phyloP scores from a whole-genome alignment of 2,113 vertebrate genomes.

The Lepus americanus region DNA sequence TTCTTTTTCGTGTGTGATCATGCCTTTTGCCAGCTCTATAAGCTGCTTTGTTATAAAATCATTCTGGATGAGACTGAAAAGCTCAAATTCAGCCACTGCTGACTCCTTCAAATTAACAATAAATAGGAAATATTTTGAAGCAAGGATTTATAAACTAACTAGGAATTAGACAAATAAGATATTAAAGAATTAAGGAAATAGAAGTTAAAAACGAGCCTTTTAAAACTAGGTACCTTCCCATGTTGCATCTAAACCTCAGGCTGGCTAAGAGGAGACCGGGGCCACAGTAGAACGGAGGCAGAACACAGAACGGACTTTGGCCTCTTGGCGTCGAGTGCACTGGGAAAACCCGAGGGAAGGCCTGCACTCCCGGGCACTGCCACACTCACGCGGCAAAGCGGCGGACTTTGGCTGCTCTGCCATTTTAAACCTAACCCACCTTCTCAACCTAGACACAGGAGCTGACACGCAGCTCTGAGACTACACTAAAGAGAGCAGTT shows the following conservation, averaged over 20 bases:
- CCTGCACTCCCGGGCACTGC: not conserved
- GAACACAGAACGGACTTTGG: not conserved
- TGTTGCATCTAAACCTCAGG: not conserved
- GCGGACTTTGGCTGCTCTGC: not conserved
- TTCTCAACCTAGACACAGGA: not conserved
- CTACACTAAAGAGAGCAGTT: not conserved
- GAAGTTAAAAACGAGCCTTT: conserved; percentile 1
- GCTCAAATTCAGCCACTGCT: not conserved
- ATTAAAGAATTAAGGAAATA: not conserved
- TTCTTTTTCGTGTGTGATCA: not conserved
- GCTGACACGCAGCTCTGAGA: not conserved
- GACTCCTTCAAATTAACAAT: not conserved
- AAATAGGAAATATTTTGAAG: conserved; percentile 46
- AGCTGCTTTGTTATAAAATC: not conserved
- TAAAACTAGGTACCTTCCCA: not conserved
- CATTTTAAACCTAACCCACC: not conserved
- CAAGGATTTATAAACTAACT: not conserved
- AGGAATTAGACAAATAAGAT: not conserved
- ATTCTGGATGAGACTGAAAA: not conserved
- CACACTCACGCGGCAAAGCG: not conserved
- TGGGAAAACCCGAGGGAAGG: not conserved
- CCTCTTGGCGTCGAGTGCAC: not conserved
- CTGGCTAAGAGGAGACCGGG: not conserved
- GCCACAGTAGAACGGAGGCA: not conserved
- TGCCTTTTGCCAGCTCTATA: not conserved